Base-by-base conservation (phyloP, 2,888 invertebrate genomes). In the Caenorhabditis plicata region DNA sequence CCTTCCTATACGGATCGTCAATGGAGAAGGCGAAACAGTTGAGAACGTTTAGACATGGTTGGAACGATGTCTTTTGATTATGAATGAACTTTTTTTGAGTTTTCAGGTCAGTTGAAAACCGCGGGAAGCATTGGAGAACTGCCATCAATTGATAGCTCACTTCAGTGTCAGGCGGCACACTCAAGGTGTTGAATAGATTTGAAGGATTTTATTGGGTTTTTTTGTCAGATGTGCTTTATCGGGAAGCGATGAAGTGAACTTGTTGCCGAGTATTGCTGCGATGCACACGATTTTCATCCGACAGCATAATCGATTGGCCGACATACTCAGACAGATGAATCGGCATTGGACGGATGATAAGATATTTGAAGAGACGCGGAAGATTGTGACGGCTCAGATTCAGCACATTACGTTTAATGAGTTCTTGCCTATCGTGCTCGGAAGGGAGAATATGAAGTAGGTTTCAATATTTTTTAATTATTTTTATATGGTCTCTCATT, bases 1-100 rank as follows among this genome's bases (percentile, higher is more conserved):
- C 92, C 0, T 89, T 89, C 64, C 85, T 95, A 22, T 94, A 94
- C 78, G 94, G 94, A 0, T 91, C 92, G 79, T 90, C 91, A 75
- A 85, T 86, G 1, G 93, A 93, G 80, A 87, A 90, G 27, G 87
- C 88, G 0, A 86, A 87, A 33, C 86, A 88, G 47, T 84, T 95
- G 23, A 87, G 91, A 40, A 88, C 90, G 0, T 82, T 88, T 87
- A 55, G 69, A 75, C 88, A 88, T 46, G 94, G 94, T 0, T 11
- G 27, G 58, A 27, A 3, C 11, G 9, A 13, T 23, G n/a, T n/a
- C n/a, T 20, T 38, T 13, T n/a, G 15, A 9, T 22, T 20, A 26
- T 20, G 20, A 4, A 17, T 5, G 8, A 29, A 11, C 15, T 3
- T 36, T 46, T 46, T 7, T 32, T 15, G 9, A 4, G 3, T 33